Percentiles rank a stretch among this genome's conserved stretches.
Conservation (phyloP, 2,113 vertebrate genomes). For the Rana temporaria region DNA sequence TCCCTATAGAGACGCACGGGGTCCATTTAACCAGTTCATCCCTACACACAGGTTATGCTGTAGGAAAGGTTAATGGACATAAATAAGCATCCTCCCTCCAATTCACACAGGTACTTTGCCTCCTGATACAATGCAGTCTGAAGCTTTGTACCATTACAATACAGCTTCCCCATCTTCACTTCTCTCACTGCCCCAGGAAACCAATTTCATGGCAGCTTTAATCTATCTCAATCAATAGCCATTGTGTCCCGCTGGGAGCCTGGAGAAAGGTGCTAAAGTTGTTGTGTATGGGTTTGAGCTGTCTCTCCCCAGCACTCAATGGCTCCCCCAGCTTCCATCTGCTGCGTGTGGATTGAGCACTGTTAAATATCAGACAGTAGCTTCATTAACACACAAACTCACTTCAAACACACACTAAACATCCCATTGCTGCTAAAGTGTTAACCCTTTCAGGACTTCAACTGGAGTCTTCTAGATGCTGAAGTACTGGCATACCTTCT, state of each 20-base stretch:
- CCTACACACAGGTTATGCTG: no score
- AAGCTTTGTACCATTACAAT: conserved; percentile 43
- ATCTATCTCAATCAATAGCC: conserved; percentile 41
- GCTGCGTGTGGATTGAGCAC: conserved; percentile 32
- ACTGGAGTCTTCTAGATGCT: no score
- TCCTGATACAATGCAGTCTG: conserved; percentile 23
- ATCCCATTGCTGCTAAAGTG: neutral
- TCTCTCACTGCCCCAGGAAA: conserved; percentile 32
- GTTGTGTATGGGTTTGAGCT: conserved; percentile 14
- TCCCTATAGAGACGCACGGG: neutral
- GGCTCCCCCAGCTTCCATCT: conserved; percentile 43
- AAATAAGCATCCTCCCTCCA: conserved; percentile 1
- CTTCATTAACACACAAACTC: conserved; percentile 48
- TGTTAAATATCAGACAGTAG: conserved; percentile 33
- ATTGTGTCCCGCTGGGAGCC: conserved; percentile 38
- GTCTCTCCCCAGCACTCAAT: conserved; percentile 9
- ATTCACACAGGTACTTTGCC: conserved; percentile 17
- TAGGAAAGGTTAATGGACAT: neutral
- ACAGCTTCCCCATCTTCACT: conserved; percentile 30
- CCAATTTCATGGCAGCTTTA: conserved; percentile 45
- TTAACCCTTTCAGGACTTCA: neutral
- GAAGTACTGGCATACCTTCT: no score
- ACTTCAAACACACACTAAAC: conserved; percentile 33
- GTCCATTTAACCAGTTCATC: neutral
- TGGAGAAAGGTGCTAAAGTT: conserved; percentile 47